These are phyloP conservation scores for Laodelphax striatellus DNA, from an alignment of 1,140 invertebrate species.

Conservation along the genomic window DNA sequence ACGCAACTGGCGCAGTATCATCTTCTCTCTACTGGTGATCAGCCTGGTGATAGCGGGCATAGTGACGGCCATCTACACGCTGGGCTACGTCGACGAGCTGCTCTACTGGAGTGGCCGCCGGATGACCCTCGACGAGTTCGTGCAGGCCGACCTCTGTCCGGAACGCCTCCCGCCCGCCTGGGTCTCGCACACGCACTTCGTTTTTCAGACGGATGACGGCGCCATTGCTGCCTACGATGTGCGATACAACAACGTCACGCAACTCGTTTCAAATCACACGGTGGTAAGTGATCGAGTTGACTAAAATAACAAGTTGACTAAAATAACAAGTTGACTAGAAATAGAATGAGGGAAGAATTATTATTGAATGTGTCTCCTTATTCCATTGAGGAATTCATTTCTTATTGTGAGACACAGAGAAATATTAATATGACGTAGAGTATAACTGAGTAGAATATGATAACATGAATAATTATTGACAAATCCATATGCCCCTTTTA, in stretches of 20 bases:
- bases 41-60: slow-evolving; percentile 72
- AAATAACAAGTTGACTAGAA: too few relatives aligned
- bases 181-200: slow-evolving; percentile 64
- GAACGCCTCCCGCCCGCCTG: slow-evolving; percentile 60
- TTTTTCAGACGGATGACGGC: slow-evolving; percentile 73
- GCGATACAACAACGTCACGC: slow-evolving; percentile 56
- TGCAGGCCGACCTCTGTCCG: slow-evolving; percentile 55
- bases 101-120: slow-evolving; percentile 72
- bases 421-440: too few relatives aligned
- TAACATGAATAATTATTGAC: too few relatives aligned
- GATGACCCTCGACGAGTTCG: slow-evolving; percentile 60
- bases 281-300: slow-evolving; percentile 43
- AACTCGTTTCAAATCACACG: slow-evolving; percentile 73
- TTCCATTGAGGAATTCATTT: too few relatives aligned
- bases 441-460: too few relatives aligned
- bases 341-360: too few relatives aligned
- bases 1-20: slow-evolving; percentile 75
- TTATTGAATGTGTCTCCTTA: too few relatives aligned
- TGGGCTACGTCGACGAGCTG: slow-evolving; percentile 77
- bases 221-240: slow-evolving; percentile 62
- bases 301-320: too few relatives aligned
- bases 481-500: too few relatives aligned
- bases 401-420: too few relatives aligned
- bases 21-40: slow-evolving; percentile 73
- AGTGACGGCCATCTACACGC: slow-evolving; percentile 70